Evolutionary conservation across 1,140 invertebrate species (phyloP).

Genomic region (Bombus turneri): DNA sequence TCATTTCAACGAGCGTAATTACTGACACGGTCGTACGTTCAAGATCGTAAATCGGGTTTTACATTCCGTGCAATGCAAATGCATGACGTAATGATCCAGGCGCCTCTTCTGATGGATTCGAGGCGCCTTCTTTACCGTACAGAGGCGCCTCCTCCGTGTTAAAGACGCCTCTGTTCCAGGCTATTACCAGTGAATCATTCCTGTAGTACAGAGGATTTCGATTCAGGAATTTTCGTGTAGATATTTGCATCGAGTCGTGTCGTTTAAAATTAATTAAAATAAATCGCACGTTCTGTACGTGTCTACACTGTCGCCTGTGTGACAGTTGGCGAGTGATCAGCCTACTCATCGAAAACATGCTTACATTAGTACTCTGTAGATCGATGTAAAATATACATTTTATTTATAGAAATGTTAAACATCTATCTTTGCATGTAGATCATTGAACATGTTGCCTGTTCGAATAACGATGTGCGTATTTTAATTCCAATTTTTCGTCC

Average conservation of each 20-base stretch:
- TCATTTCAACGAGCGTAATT: conserved; percentile 41
- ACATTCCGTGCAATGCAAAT: conserved; percentile 41
- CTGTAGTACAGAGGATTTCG: neutral
- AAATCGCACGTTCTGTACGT: neutral
- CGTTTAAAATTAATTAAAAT: neutral
- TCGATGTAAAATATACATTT: neutral
- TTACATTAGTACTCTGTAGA: neutral
- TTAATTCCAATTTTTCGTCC: too few species aligned
- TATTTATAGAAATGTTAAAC: neutral
- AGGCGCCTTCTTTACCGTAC: conserved; percentile 30
- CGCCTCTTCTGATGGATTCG: conserved; percentile 44
- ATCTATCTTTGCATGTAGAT: too few species aligned
- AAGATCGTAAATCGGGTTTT: conserved; percentile 37
- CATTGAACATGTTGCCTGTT: neutral
- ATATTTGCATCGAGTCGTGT: neutral
- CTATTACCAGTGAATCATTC: conserved; percentile 41
- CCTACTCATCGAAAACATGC: neutral
- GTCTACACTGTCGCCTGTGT: neutral
- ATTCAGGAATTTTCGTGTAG: neutral
- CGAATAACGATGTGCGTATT: neutral
- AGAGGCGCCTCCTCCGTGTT: conserved; percentile 29
- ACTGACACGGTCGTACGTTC: conserved; percentile 20
- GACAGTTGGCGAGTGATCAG: conserved; percentile 1
- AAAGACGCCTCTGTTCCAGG: conserved; percentile 43
- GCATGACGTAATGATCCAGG: conserved; percentile 46